Conservation (phyloP, 23 tunicate genomes). For the Styela clava region DNA sequence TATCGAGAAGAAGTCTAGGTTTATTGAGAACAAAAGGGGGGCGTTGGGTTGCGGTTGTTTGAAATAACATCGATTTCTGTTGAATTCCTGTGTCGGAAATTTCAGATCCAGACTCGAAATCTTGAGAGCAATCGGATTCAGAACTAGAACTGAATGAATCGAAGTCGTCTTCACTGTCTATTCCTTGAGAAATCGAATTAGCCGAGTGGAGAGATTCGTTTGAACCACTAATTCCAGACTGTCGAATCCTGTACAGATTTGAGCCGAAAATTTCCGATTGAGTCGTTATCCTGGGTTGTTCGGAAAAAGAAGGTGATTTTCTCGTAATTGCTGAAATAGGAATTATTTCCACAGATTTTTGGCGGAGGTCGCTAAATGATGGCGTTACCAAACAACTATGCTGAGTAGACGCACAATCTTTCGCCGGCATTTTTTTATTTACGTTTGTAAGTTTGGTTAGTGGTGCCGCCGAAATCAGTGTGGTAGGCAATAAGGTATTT, state of each 20-base stretch:
- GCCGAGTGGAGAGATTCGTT: slow-evolving; percentile 6
- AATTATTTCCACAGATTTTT: background rate
- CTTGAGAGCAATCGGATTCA: background rate
- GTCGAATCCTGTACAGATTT: slow-evolving; percentile 11
- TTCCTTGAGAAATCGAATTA: background rate
- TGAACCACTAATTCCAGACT: background rate
- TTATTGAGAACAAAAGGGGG: slow-evolving; percentile 1
- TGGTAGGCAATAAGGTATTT: no score
- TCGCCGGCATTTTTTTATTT: no score
- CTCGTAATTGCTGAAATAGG: background rate
- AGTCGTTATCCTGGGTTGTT: no score
- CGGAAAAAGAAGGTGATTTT: background rate
- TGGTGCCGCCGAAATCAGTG: no score
- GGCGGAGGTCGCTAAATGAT: slow-evolving; percentile 11
- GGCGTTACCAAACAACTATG: background rate
- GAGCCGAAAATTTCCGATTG: no score
- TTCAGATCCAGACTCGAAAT: background rate
- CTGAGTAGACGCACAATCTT: background rate
- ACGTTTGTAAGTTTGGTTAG: no score
- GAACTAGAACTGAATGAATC: slow-evolving; percentile 6
- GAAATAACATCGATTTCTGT: background rate
- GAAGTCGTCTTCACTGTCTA: background rate
- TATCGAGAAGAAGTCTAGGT: background rate
- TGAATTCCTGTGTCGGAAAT: background rate
- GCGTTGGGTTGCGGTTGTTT: no score